Evolutionary conservation across 2,113 vertebrate genomes (phyloP), one percentile per base, ranked within the genome.

Genomic region (Hucho hucho): DNA sequence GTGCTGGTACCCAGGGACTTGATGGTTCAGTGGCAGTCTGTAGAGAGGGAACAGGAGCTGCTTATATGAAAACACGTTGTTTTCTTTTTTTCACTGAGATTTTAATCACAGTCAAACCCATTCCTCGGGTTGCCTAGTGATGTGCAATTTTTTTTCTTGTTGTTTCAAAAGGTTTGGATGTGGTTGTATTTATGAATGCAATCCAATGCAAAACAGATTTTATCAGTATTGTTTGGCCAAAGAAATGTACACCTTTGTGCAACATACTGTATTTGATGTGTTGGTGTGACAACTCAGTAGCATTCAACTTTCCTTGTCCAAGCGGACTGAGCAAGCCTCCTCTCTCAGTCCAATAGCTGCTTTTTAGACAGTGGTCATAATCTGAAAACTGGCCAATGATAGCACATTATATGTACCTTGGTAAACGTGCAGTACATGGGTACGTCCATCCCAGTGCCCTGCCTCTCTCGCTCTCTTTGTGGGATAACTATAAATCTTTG

Each of bases 1-100:
- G 85, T 91, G 90, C 93, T 92, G 91, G 92, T 90, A 92, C 89
- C 82, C 91, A 75, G 89, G 47, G 83, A 65, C 77, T 89, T 89
- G 87, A 91, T 88, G 92, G 90, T 92, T 94, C 92, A 93, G 70
- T 86, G 86, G 78, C 72, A 18, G 49, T 74, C 65, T 83, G 78
- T 81, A 77, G 84, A 87, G 66, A 75, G 63, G 71, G 73, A 87
- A 81, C 84, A 81, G 80, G 86, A 84, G 86, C 78, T 91, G 91
- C 88, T 92, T 89, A 90, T 85, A 91, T 84, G 86, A 92, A 94
- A 94, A 85, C 87, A 75, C 72, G 81, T 74, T 84, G 86, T 90
- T 91, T 88, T 81, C 78, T 77, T 86, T 77, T 26, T 74, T 13
- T 43, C 69, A 70, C 46, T 72, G 88, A 89, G 89, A 89, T 86